phyloP scores from a whole-genome alignment of 2,113 vertebrate species.

The Gallinago undulata region DNA sequence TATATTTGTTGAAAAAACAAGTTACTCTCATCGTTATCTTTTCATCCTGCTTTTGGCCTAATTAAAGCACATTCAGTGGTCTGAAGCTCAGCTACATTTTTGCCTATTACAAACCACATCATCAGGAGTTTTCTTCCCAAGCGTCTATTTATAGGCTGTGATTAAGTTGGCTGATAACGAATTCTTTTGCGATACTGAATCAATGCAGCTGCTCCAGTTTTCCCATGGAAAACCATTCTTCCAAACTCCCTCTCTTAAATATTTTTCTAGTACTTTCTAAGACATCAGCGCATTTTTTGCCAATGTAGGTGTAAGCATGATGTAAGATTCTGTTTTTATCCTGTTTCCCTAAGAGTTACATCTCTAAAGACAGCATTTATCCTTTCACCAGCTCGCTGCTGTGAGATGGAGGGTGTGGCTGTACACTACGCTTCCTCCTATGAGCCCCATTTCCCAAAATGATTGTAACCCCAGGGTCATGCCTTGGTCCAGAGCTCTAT shows the following conservation, averaged over 20 bases:
- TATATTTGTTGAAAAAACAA: background rate
- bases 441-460: background rate
- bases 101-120: background rate
- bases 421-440: background rate
- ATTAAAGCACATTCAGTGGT: background rate
- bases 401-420: background rate
- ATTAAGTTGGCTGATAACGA: background rate
- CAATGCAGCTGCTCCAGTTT: background rate
- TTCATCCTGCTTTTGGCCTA: background rate
- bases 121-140: background rate
- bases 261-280: background rate
- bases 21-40: background rate
- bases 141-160: background rate
- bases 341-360: background rate
- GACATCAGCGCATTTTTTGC: background rate
- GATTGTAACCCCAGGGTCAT: background rate
- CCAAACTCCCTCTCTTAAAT: background rate
- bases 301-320: background rate
- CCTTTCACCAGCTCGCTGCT: background rate
- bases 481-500: rapidly evolving
- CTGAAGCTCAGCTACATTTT: background rate
- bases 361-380: background rate
- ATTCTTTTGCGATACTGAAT: background rate
- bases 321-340: background rate
- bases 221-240: background rate